Evolutionary conservation across 1,140 invertebrate genomes (phyloP).

Genomic region (Ylistrum balloti): DNA sequence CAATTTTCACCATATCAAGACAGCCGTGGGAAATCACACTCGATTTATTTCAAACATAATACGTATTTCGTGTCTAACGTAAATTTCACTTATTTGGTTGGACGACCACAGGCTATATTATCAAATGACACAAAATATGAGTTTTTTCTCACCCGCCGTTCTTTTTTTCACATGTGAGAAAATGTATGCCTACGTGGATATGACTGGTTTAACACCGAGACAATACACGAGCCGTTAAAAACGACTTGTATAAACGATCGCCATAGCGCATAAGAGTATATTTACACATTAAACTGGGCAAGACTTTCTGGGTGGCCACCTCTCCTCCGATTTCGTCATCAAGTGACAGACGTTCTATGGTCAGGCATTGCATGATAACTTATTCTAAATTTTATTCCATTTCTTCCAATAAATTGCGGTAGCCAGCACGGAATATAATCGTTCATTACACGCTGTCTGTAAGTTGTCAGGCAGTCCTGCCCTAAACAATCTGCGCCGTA

Average conservation of each 20-base stretch:
- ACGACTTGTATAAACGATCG: neutral
- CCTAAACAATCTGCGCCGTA: slow-evolving; percentile 22
- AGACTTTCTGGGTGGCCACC: slow-evolving; percentile 4
- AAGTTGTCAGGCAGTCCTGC: slow-evolving; percentile 11
- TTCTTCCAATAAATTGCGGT: neutral
- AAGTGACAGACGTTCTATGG: neutral
- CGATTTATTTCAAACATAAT: slow-evolving; percentile 16
- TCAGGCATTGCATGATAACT: slow-evolving; percentile 27
- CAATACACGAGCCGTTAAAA: slow-evolving; percentile 5
- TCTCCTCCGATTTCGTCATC: neutral
- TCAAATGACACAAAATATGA: slow-evolving; percentile 22
- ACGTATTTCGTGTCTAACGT: slow-evolving; percentile 6
- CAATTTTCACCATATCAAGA: neutral
- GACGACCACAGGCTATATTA: slow-evolving; percentile 2
- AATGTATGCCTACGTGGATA: neutral
- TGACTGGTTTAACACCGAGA: neutral
- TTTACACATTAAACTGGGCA: neutral
- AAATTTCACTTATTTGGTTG: slow-evolving; percentile 1
- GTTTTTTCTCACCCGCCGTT: neutral
- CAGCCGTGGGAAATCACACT: neutral
- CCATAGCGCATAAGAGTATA: neutral
- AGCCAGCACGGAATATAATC: neutral
- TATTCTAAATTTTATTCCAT: slow-evolving; percentile 30
- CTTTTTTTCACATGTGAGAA: slow-evolving; percentile 35
- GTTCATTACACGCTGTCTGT: neutral